Evolutionary conservation across 2,797 vertebrate species (phyloP), one percentile per base, ranked within the genome.

Genomic region (Karalla daura): DNA sequence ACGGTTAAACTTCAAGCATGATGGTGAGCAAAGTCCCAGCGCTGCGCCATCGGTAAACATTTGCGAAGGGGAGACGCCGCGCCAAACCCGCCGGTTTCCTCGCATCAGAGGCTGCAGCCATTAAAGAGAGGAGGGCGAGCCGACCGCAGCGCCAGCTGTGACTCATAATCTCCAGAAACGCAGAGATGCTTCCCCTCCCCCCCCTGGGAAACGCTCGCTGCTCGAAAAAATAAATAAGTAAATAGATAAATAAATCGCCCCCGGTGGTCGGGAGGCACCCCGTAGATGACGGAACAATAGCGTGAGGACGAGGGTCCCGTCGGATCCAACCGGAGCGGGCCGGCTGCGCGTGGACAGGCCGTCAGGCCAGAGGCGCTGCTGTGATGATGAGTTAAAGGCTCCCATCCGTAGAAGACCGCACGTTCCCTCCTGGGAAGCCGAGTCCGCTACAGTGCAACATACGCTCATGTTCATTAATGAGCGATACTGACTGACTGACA

Each of bases 131-230:
- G 70, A 56, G 45, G 71, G 43, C 43, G 62, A 72, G 49, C 41
- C 56, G 15, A 63, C 78, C 49, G 5, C 72, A 65, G 66, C 43
- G 17, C 56, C 58, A 76, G 71, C 78, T 71, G 74, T 80, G 81
- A 84, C 69, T 84, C 80, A 86, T 64, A 64, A 81, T 66, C 76
- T 81, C 70, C 51, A 60, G 36, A 73, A 85, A 80, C 39, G 35
- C 60, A 43, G 11, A 5, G 18, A 74, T 27, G 18, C 63, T 41
- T 76, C 49, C 56, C 47, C 63, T 27, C 17, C 63, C 39, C 76
- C 49, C 56, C 47, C 63, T 41, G 64, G 52, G 67, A 81, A 73
- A 63, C 60, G 58, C 50, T 36, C 28, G 14, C 21, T 7, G 27
- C 53, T 50, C 41, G 62, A 62, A 64, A 80, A 75, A 75, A n/a